Evolutionary conservation across 1,140 invertebrate species (phyloP).

Genomic region (Aradophagus sp.): DNA sequence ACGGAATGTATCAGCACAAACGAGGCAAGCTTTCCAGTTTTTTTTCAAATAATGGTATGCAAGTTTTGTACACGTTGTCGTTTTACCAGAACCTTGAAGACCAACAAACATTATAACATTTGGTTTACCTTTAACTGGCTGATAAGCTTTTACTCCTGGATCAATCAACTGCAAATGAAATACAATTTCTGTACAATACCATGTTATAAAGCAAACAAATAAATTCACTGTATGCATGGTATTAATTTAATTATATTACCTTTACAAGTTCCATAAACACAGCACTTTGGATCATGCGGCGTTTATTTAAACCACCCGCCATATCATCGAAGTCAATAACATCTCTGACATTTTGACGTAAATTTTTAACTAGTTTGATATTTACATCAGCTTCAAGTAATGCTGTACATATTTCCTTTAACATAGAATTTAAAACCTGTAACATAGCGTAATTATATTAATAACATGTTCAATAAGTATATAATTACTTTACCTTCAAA

Average conservation of each 20-base stretch:
- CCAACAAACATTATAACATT: constrained; percentile 99
- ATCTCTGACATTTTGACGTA: constrained; percentile 97
- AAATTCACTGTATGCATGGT: too few relatives aligned
- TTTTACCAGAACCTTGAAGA: constrained; percentile 99
- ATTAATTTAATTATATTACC: constrained; percentile 77
- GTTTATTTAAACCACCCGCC: constrained; percentile 98
- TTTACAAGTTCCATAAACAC: constrained; percentile 99
- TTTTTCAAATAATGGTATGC: constrained; percentile 99
- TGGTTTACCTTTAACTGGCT: constrained; percentile 94
- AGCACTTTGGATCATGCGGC: constrained; percentile 98
- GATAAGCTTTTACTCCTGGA: constrained; percentile 97
- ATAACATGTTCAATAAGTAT: too few relatives aligned
- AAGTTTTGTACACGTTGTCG: constrained; percentile 99
- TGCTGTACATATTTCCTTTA: constrained; percentile 98
- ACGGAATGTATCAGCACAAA: constrained; percentile 99
- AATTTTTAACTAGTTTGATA: constrained; percentile 95
- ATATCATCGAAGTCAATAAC: constrained; percentile 99
- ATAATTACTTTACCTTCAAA: constrained; percentile 2
- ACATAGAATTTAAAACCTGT: constrained; percentile 98
- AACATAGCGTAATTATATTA: too few relatives aligned
- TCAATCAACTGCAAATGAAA: constrained; percentile 88
- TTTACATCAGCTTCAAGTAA: constrained; percentile 99
- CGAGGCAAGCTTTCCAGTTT: constrained; percentile 99
- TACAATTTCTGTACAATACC: constrained; percentile 11
- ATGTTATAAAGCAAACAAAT: too few relatives aligned